A percentile compares a stretch with the other conserved stretches of the same genome.
Conservation (phyloP, 2,888 invertebrate genomes). For the Vannuccia rotundouncinata region DNA sequence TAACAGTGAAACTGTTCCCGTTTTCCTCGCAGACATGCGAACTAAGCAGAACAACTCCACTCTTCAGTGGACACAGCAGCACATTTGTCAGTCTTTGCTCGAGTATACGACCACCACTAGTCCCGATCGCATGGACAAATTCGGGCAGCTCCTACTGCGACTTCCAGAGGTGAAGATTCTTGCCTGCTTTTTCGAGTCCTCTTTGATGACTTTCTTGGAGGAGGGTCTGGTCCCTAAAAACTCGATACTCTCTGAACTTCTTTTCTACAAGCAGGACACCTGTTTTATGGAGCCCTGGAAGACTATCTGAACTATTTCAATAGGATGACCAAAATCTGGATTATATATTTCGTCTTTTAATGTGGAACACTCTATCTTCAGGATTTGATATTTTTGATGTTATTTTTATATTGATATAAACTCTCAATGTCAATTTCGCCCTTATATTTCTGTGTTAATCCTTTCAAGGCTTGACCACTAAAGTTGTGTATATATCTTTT, state of each 20-base stretch:
- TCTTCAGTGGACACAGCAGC: constrained; percentile 7
- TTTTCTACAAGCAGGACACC: constrained; percentile 23
- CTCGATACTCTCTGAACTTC: constrained; percentile 11
- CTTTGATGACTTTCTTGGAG: not conserved
- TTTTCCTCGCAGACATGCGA: not conserved
- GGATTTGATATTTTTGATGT: too few species aligned
- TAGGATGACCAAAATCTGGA: too few species aligned
- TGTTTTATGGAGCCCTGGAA: constrained; percentile 15
- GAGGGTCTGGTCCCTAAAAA: not conserved
- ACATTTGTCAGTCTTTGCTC: constrained; percentile 24
- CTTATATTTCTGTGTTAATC: too few species aligned
- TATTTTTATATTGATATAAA: too few species aligned
- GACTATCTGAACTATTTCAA: too few species aligned
- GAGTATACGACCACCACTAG: not conserved
- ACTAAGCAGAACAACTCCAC: not conserved
- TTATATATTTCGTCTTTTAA: too few species aligned
- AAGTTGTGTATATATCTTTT: too few species aligned
- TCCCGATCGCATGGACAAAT: constrained; percentile 18
- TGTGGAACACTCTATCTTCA: too few species aligned
- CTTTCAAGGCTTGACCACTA: too few species aligned
- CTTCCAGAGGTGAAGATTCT: constrained; percentile 27
- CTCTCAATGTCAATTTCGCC: too few species aligned
- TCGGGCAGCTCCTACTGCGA: constrained; percentile 14
- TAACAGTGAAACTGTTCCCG: too few species aligned
- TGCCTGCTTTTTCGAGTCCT: constrained; percentile 25